Evolutionary conservation across 2,797 vertebrate species (phyloP).

Genomic region (Aselliscus stoliczkanus): DNA sequence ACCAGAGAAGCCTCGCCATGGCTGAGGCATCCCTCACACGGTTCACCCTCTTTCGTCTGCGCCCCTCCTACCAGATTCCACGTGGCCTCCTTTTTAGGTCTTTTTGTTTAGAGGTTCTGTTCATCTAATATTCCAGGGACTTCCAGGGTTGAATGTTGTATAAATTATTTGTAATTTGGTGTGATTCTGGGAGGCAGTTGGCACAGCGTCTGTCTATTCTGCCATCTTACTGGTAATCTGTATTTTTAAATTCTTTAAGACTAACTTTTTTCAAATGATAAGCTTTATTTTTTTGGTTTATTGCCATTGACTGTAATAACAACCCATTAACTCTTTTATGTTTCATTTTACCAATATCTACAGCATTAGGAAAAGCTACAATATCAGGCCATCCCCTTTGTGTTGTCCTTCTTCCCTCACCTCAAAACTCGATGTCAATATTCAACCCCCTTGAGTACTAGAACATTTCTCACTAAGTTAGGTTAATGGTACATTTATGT

Average conservation of each 20-base stretch:
- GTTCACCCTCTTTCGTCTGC: too few relatives aligned
- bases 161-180: too few relatives aligned
- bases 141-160: too few relatives aligned
- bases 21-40: too few relatives aligned
- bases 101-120: too few relatives aligned
- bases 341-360: neutral
- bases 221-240: too few relatives aligned
- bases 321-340: neutral
- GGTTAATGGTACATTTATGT: neutral
- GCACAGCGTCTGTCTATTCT: too few relatives aligned
- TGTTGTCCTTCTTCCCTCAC: neutral
- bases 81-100: too few relatives aligned
- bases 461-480: neutral
- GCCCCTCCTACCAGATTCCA: too few relatives aligned
- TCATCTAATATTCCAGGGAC: too few relatives aligned
- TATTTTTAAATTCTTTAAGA: neutral
- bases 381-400: neutral
- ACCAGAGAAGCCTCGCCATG: too few relatives aligned
- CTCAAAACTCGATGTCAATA: neutral
- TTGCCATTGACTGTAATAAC: neutral
- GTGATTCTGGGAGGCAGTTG: too few relatives aligned
- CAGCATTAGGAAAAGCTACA: neutral
- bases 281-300: neutral
- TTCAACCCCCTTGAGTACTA: neutral
- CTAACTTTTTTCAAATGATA: neutral